Evolutionary conservation across 2,888 invertebrate genomes (phyloP).

Genomic region (Keiferia lycopersicella): DNA sequence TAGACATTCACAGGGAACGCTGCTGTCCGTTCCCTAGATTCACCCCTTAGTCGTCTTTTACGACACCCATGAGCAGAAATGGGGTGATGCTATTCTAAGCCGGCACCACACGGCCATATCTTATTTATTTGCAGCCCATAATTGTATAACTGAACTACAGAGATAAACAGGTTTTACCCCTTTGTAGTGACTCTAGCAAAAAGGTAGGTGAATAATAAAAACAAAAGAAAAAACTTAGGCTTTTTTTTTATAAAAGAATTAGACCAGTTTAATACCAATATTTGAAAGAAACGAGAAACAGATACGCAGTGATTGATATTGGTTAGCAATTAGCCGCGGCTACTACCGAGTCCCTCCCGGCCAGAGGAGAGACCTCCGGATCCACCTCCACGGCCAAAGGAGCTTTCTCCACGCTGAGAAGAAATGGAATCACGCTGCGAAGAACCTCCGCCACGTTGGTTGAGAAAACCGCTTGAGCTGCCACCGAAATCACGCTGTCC

Average conservation of each 20-base stretch:
- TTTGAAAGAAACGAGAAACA: neutral
- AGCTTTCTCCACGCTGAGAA: neutral
- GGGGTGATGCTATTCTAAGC: too few species aligned
- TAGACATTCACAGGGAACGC: too few species aligned
- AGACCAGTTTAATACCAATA: neutral
- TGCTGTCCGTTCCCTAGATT: too few species aligned
- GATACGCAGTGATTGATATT: neutral
- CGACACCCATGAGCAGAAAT: too few species aligned
- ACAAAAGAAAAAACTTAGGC: too few species aligned
- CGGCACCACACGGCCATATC: too few species aligned
- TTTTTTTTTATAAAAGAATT: neutral
- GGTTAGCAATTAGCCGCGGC: neutral
- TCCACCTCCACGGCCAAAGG: neutral
- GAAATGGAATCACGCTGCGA: slow-evolving; percentile 3
- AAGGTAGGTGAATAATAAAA: too few species aligned
- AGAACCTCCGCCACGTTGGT: neutral
- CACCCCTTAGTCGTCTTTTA: too few species aligned
- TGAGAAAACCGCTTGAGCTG: neutral
- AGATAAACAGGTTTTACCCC: too few species aligned
- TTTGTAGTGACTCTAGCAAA: too few species aligned
- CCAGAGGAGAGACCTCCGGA: neutral
- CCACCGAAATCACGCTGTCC: neutral
- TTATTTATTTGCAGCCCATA: too few species aligned
- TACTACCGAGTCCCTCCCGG: neutral
- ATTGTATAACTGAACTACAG: too few species aligned